Percentiles rank a stretch among this genome's conserved stretches.
Conservation (phyloP, 2,797 vertebrate species). For the Syngnathus acus region DNA sequence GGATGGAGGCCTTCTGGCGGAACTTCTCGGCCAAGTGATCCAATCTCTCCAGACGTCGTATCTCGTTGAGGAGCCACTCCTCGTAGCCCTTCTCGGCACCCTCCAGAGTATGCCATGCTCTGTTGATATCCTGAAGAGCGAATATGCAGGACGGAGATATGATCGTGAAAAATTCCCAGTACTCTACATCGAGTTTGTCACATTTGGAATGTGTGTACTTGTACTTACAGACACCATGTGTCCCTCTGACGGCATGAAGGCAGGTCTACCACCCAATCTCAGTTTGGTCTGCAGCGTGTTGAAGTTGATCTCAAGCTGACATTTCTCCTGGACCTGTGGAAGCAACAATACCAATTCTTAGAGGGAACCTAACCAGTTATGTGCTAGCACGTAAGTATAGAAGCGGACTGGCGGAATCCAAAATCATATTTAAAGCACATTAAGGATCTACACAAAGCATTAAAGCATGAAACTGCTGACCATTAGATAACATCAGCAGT, state of each 20-base stretch:
- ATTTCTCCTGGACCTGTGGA: constrained; percentile 83
- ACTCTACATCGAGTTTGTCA: background rate
- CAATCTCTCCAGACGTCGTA: constrained; percentile 84
- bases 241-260: constrained; percentile 95
- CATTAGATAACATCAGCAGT: background rate
- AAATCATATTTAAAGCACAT: background rate
- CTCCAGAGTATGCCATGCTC: constrained; percentile 84
- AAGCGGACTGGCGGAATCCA: background rate
- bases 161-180: too few species aligned
- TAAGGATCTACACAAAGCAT: background rate
- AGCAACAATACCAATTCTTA: background rate
- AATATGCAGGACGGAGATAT: background rate
- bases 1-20: constrained; percentile 89
- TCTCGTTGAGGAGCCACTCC: constrained; percentile 92
- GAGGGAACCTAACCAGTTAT: background rate
- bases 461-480: background rate
- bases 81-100: constrained; percentile 91
- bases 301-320: constrained; percentile 96
- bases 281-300: constrained; percentile 97
- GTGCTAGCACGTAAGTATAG: background rate
- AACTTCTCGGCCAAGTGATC: constrained; percentile 94
- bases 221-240: constrained; percentile 85
- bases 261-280: constrained; percentile 87
- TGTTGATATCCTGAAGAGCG: constrained; percentile 79
- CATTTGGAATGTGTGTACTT: constrained; percentile 24